These are phyloP conservation scores for Folsomia manolachei DNA, from an alignment of 2,888 invertebrate species.

Conservation along the genomic window DNA sequence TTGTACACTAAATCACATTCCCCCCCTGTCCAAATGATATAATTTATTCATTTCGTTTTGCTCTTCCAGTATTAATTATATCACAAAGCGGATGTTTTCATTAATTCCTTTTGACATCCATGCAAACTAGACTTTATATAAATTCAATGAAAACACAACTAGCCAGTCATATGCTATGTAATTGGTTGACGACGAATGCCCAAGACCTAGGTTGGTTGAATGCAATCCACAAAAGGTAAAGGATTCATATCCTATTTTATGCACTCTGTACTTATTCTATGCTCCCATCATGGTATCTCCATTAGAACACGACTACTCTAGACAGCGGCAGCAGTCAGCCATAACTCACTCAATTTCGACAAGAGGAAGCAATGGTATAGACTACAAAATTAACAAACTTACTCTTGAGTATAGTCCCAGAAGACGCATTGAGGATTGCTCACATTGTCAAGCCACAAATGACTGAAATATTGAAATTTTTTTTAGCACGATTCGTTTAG, in stretches of 20 bases:
- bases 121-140: background rate
- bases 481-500: too few relatives aligned
- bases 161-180: too few relatives aligned
- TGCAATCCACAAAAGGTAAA: too few relatives aligned
- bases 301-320: background rate
- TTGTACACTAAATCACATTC: conserved; percentile 14
- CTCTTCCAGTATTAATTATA: background rate
- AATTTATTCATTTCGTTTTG: conserved; percentile 2
- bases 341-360: background rate
- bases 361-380: background rate
- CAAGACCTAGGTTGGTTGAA: too few relatives aligned
- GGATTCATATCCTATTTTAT: too few relatives aligned
- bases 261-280: too few relatives aligned
- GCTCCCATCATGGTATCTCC: background rate
- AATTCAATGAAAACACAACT: background rate
- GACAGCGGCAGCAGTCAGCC: background rate
- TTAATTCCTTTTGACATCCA: conserved; percentile 5
- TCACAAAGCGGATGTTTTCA: conserved; percentile 6
- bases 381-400: conserved; percentile 27
- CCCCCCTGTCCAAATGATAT: background rate
- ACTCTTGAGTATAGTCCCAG: conserved; percentile 70
- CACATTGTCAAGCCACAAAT: conserved; percentile 80
- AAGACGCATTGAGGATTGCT: conserved; percentile 88
- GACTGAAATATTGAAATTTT: too few relatives aligned
- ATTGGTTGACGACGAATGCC: too few relatives aligned